A percentile compares a stretch with the other conserved stretches of the same genome.
Evolutionary conservation across 2,113 vertebrate species (phyloP).

Genomic region (Elanus axillaris): DNA sequence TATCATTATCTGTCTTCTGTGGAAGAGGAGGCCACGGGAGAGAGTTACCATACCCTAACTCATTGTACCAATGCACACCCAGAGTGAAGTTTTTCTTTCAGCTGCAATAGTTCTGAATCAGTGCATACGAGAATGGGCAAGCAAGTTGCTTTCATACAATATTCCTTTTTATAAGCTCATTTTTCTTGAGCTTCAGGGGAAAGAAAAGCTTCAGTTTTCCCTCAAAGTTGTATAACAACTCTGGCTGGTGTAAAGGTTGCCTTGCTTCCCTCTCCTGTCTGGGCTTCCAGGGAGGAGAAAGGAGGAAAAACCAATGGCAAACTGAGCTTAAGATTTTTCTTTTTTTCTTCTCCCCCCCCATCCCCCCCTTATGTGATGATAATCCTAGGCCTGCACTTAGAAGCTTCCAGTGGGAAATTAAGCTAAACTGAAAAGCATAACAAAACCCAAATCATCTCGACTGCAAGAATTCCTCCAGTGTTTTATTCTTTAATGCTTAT

Average conservation of each 20-base stretch:
- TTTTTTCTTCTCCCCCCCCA: not conserved
- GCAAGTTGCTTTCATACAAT: conserved; percentile 23
- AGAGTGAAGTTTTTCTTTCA: not conserved
- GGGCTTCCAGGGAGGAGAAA: not conserved
- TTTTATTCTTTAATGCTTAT: conserved; percentile 51
- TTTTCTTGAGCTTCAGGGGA: conserved; percentile 9
- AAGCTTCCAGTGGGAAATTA: conserved; percentile 61
- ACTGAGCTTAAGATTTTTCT: not conserved
- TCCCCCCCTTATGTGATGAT: not conserved
- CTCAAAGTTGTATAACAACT: not conserved
- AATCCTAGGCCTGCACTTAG: conserved; percentile 19
- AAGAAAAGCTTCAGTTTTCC: not conserved
- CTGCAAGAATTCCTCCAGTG: conserved; percentile 34
- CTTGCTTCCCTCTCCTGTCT: not conserved
- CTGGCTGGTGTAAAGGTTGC: not conserved
- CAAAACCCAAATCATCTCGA: conserved; percentile 16
- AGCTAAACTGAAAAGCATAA: conserved; percentile 62
- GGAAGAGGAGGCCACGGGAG: not conserved
- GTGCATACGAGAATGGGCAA: not conserved
- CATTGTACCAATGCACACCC: not conserved
- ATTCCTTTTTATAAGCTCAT: conserved; percentile 28
- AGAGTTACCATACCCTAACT: not conserved
- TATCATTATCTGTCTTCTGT: not conserved
- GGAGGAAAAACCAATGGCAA: not conserved
- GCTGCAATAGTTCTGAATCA: not conserved